Base-by-base conservation (phyloP, 2,797 vertebrate genomes). In the Todus mexicanus region DNA sequence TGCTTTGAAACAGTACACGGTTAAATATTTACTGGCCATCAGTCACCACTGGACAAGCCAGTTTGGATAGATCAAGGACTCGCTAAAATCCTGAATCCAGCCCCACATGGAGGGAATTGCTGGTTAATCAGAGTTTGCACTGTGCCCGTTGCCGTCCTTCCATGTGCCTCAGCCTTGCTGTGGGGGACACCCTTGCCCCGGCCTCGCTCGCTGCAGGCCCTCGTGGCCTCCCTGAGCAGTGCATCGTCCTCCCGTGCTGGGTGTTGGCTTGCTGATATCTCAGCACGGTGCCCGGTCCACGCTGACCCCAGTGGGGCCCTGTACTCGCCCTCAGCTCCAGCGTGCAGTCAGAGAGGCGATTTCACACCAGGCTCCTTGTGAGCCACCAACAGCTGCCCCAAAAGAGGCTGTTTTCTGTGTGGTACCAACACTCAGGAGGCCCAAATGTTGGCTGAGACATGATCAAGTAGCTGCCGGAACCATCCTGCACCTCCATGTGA, bases 21-120 rank as follows among this genome's bases (percentile, higher is more conserved):
- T 93, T 91, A 94, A 89, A 95, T 93, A 91, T 89, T 92, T 90
- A 48, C 81, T 85, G 74, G 76, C 69, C 59, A 84, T 95, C 63
- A 75, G 45, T 93, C 82, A 82, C 54, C 2, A 1, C 35, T 57
- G 64, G 77, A 84, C 57, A 77, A 71, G 68, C 53, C 68, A 19
- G 29, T 64, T 21, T 82, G 71, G 42, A 74, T 18, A 79, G 78
- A 74, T 68, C 81, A 92, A 94, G 88, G 75, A 68, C 86, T 75
- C 61, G 12, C 13, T 82, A 9, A 89, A 92, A 79, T 15, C 35
- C 15, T 47, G 25, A 92, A 45, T 38, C 38, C 21, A 60, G 57
- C 71, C 66, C 84, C 7, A 1, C 3, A 0, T 12, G 51, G 42
- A 64, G 0, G 0, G 69, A 38, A 45, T 29, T 50, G 43, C 64